Evolutionary conservation across 2,797 vertebrate species (phyloP).

Genomic region (Emys orbicularis): DNA sequence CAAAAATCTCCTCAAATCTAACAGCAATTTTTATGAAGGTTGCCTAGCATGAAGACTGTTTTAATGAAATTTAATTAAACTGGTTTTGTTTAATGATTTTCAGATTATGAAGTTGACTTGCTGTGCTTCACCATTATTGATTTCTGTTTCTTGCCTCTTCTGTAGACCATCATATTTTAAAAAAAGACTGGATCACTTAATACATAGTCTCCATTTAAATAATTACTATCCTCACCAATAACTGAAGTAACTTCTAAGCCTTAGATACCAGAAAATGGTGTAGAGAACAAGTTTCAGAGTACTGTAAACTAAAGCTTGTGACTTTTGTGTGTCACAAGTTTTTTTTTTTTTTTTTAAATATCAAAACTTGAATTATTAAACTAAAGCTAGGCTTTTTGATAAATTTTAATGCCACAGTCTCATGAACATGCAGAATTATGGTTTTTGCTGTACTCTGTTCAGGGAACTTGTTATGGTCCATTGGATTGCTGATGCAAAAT

Average conservation of each 20-base stretch:
- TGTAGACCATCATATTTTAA: constrained; percentile 5
- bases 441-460: neutral
- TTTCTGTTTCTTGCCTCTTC: constrained; percentile 37
- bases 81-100: constrained; percentile 61
- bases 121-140: constrained; percentile 24
- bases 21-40: constrained; percentile 71
- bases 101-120: constrained; percentile 54
- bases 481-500: neutral
- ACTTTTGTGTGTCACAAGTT: neutral
- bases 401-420: neutral
- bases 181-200: neutral
- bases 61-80: constrained; percentile 37
- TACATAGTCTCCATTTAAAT: constrained; percentile 50
- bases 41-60: constrained; percentile 57
- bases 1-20: neutral
- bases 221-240: constrained; percentile 13
- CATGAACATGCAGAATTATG: neutral
- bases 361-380: constrained; percentile 60
- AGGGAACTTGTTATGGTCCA: neutral
- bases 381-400: constrained; percentile 37
- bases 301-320: neutral
- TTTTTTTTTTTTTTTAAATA: constrained; percentile 58
- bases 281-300: constrained; percentile 26
- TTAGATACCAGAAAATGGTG: neutral
- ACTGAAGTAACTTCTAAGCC: neutral